Evolutionary conservation across 2,113 vertebrate genomes (phyloP).

Genomic region (Leuciscus idus): DNA sequence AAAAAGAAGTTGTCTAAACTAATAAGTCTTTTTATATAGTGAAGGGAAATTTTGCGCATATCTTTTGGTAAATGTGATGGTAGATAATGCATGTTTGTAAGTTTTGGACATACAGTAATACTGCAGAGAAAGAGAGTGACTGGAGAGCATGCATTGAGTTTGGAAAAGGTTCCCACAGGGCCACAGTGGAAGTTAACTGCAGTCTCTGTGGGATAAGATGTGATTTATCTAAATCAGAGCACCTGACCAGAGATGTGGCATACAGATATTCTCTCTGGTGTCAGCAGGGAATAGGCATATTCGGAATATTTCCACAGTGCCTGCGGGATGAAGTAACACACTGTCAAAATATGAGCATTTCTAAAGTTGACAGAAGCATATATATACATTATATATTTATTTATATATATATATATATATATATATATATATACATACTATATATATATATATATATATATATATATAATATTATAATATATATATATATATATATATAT

Average conservation of each 20-base stretch:
- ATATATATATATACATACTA: too few relatives aligned
- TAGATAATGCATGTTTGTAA: conserved; percentile 20
- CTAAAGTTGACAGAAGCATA: neutral
- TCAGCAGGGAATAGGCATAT: conserved; percentile 62
- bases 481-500: too few relatives aligned
- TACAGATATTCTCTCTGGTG: conserved; percentile 68
- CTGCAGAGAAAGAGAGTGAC: neutral
- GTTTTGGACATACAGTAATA: neutral
- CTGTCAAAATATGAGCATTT: neutral
- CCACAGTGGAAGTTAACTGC: conserved; percentile 59
- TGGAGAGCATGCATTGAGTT: conserved; percentile 59
- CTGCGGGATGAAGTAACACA: neutral
- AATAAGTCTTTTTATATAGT: neutral
- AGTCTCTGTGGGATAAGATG: conserved; percentile 55
- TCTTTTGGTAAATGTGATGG: neutral
- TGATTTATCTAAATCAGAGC: conserved; percentile 70
- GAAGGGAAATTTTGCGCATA: neutral
- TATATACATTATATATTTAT: too few relatives aligned
- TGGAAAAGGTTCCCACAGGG: conserved; percentile 59
- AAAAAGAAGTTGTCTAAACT: conserved; percentile 57
- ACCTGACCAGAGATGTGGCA: conserved; percentile 67
- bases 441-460: too few relatives aligned
- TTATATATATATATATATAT: too few relatives aligned
- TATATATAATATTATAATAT: too few relatives aligned
- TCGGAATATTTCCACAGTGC: neutral